Percentiles rank a stretch among this genome's conserved stretches.
phyloP scores from a whole-genome alignment of 2,888 invertebrate genomes.

The Nemapogon koenigi region DNA sequence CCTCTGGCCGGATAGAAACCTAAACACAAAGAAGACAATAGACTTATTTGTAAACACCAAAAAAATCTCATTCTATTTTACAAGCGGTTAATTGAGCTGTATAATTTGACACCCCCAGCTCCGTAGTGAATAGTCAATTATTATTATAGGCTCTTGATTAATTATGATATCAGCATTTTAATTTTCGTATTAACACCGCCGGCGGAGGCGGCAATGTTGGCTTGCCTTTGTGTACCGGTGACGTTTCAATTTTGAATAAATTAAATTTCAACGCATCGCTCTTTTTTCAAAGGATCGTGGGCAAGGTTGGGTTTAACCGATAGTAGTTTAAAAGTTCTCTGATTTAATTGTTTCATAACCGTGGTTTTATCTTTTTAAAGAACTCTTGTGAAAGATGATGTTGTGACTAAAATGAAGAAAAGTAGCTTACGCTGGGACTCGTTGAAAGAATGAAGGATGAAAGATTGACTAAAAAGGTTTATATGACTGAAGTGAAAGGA shows the following conservation, averaged over 20 bases:
- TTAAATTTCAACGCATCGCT: conserved; percentile 59
- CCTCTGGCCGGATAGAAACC: neutral
- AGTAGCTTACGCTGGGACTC: no score
- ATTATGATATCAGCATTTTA: conserved; percentile 65
- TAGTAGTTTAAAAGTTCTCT: conserved; percentile 11
- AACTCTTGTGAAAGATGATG: no score
- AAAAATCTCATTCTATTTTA: conserved; percentile 55
- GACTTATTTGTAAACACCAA: conserved; percentile 41
- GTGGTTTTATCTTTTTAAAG: no score
- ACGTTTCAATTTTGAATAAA: conserved; percentile 66
- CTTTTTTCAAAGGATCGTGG: no score
- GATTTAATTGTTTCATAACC: no score
- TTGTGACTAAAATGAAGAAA: no score
- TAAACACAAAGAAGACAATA: conserved; percentile 3
- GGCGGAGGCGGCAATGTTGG: neutral
- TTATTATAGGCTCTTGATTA: conserved; percentile 63
- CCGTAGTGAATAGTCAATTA: conserved; percentile 62
- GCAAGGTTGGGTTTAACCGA: conserved; percentile 15
- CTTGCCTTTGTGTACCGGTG: conserved; percentile 53
- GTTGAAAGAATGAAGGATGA: no score
- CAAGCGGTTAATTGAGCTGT: conserved; percentile 59
- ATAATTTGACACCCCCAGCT: conserved; percentile 61
- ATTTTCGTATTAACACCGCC: conserved; percentile 61
- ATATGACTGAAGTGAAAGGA: no score
- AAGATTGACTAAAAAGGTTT: no score